Conservation (phyloP, 2,797 vertebrate genomes). For the Myoxocephalus aenaeus region DNA sequence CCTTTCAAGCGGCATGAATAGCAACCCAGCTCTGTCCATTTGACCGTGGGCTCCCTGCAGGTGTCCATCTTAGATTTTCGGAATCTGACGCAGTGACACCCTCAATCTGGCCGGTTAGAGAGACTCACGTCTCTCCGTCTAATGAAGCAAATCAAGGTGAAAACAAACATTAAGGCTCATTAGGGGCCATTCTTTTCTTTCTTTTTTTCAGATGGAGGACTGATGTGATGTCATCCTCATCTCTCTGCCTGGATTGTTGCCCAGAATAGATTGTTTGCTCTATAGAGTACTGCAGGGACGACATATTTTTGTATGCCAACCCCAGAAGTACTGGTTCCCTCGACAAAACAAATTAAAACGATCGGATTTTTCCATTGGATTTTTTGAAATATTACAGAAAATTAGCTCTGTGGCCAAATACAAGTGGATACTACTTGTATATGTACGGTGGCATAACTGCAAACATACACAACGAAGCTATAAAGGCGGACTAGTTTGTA, state of each 20-base stretch:
- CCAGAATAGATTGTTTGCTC: not conserved
- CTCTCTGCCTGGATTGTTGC: not conserved
- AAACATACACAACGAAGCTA: too few species aligned
- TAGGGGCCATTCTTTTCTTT: too few species aligned
- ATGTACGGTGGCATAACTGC: too few species aligned
- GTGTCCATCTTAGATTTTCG: conserved; percentile 44
- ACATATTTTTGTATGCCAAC: not conserved
- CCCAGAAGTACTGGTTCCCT: not conserved
- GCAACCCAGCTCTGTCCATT: conserved; percentile 46
- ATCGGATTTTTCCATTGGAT: not conserved
- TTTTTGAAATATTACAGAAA: not conserved
- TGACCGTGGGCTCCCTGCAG: conserved; percentile 44
- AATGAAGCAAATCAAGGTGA: conserved; percentile 7
- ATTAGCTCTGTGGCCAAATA: too few species aligned
- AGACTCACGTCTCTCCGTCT: conserved; percentile 23
- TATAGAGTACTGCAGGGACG: not conserved
- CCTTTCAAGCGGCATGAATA: conserved; percentile 44
- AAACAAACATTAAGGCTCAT: too few species aligned
- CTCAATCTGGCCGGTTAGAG: conserved; percentile 19
- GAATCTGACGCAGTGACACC: conserved; percentile 18
- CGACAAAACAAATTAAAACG: not conserved
- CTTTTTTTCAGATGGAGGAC: too few species aligned
- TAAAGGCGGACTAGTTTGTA: too few species aligned
- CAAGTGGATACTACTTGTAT: too few species aligned
- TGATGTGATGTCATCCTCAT: not conserved